Conservation (phyloP, 2,797 vertebrate species). For the Galago senegalensis region DNA sequence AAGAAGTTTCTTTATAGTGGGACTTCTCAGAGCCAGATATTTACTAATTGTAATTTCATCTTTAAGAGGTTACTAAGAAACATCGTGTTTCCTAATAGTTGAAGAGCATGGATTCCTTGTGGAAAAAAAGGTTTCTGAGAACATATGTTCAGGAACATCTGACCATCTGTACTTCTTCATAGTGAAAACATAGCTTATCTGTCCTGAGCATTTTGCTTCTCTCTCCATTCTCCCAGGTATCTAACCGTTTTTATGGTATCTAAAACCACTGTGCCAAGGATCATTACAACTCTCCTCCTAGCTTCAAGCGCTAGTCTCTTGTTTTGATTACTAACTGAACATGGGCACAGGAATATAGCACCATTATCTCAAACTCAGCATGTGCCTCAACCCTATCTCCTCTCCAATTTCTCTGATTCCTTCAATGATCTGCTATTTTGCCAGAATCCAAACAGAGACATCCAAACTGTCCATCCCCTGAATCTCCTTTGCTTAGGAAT, state of each 20-base stretch:
- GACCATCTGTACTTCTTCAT: not conserved
- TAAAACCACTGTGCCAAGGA: not conserved
- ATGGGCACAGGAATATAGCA: not conserved
- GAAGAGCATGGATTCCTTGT: not conserved
- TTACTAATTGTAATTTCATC: not conserved
- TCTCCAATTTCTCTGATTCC: not conserved
- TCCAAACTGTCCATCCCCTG: not conserved
- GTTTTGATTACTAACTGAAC: not conserved
- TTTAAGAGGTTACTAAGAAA: not conserved
- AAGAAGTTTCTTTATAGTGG: conserved; percentile 6
- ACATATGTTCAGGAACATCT: not conserved
- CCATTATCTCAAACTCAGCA: not conserved
- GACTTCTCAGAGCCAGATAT: conserved; percentile 15
- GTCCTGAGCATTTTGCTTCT: not conserved
- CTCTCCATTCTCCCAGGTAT: not conserved
- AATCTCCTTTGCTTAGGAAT: not conserved
- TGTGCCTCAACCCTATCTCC: not conserved
- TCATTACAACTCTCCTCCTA: not conserved
- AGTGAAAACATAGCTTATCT: not conserved
- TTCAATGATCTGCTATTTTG: not conserved
- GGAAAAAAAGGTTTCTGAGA: not conserved
- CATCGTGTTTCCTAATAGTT: not conserved
- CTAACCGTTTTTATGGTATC: not conserved
- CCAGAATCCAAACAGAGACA: not conserved
- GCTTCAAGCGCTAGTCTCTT: not conserved